Base-by-base conservation (phyloP, 2,888 invertebrate genomes). In the Chorisops tibialis region DNA sequence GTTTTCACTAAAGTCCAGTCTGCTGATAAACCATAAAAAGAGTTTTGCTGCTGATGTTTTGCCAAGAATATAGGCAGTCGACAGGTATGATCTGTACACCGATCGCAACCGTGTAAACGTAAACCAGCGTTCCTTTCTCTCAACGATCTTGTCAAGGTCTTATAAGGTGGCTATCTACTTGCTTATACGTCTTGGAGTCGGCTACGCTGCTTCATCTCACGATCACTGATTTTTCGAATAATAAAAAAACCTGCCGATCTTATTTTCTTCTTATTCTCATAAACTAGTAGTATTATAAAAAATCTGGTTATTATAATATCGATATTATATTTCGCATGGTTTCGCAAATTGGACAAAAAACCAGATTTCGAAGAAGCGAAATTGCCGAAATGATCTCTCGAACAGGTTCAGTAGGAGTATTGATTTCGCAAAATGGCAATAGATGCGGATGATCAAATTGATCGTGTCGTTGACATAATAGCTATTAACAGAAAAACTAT, bases 61-160 rank as follows among this genome's bases (percentile, higher is more conserved):
- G 43, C 43, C 6, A 11, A n/a, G 19, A 43, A 9, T 43, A 43
- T n/a, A n/a, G 4, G 43, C 19, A 12, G n/a, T 14, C n/a, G n/a
- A n/a, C n/a, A 30, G 30, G 30, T 30, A 30, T n/a, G n/a, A n/a
- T 14, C 11, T 14, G 4, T 39, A 39, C 39, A 39, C 39, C 39
- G 16, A 43, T 43, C n/a, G 56, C 22, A n/a, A 30, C 39, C 41
- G 21, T n/a, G n/a, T 41, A 45, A 1, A 19, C 54, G 21, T 45
- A n/a, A 39, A 45, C 41, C 39, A 56, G 14, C 30, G 39, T 61
- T 61, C 64, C 64, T 64, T 64, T 64, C 64, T 61, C 64, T 61
- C 22, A 51, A 7, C 49, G 59, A 61, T 64, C 61, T 61, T 61
- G 59, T 64, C 64, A 64, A 64, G 64, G 64, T 61, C 61, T 64